Percentiles rank a stretch among this genome's conserved stretches.
phyloP scores from a whole-genome alignment of 2,797 vertebrate species.

The Coendou prehensilis region DNA sequence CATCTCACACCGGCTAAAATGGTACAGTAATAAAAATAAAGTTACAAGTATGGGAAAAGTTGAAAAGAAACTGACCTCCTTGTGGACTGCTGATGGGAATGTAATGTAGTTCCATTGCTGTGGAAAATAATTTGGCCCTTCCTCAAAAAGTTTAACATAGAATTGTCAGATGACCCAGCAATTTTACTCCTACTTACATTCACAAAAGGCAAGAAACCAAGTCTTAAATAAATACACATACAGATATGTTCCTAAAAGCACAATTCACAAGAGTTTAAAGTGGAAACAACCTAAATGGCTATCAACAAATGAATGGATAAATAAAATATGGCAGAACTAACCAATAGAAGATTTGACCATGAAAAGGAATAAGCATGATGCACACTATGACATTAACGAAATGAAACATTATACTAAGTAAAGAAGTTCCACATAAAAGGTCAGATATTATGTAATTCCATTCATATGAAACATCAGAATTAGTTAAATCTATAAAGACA shows the following conservation, averaged over 20 bases:
- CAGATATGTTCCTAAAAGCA: background rate
- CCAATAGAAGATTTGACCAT: background rate
- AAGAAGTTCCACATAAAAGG: background rate
- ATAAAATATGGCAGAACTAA: background rate
- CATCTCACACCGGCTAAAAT: background rate
- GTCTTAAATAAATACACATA: background rate
- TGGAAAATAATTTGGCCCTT: background rate
- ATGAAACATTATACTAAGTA: background rate
- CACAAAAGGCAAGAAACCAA: conserved; percentile 10
- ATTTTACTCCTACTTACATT: background rate
- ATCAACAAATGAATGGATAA: background rate
- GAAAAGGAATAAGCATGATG: background rate
- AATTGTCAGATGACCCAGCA: background rate
- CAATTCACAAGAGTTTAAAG: background rate
- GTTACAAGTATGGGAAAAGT: background rate
- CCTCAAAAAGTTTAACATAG: conserved; percentile 4
- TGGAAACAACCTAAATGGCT: background rate
- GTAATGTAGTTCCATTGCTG: background rate
- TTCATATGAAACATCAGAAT: background rate
- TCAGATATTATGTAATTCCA: background rate
- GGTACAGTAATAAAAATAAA: background rate
- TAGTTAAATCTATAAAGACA: background rate
- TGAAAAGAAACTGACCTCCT: background rate
- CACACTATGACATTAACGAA: background rate
- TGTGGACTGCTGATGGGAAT: background rate